Percentiles rank a stretch among this genome's conserved stretches.
phyloP scores from a whole-genome alignment of 2,888 invertebrate genomes.

The Lacanobia wlatinum region DNA sequence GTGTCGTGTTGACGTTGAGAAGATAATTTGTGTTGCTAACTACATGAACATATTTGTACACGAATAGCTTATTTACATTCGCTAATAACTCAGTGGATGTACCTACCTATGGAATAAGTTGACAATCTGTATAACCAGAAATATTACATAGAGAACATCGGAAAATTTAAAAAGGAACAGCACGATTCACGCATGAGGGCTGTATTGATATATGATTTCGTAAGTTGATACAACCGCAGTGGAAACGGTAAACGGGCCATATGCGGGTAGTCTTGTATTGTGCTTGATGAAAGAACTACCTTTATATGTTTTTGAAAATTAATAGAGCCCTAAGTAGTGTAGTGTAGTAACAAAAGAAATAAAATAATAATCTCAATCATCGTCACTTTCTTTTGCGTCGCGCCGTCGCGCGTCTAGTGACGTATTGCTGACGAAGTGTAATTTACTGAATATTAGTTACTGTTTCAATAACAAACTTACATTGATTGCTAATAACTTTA shows the following conservation, averaged over 20 bases:
- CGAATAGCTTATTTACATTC: constrained; percentile 28
- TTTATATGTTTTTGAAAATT: background rate
- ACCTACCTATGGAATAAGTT: background rate
- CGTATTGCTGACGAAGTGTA: constrained; percentile 7
- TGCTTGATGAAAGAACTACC: background rate
- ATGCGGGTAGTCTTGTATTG: background rate
- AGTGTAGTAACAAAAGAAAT: background rate
- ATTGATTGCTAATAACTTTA: constrained; percentile 46
- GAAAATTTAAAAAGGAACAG: background rate
- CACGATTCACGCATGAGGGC: background rate
- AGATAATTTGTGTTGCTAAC: constrained; percentile 59
- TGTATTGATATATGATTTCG: background rate
- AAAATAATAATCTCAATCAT: background rate
- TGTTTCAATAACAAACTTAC: constrained; percentile 35
- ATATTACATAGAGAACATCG: background rate
- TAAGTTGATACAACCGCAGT: background rate
- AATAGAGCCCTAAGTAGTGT: background rate
- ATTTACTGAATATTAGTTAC: constrained; percentile 5
- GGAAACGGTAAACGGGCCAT: constrained; percentile 7
- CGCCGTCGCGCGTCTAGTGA: constrained; percentile 4
- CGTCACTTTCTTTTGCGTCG: background rate
- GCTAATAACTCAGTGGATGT: constrained; percentile 6
- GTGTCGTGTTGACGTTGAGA: constrained; percentile 47
- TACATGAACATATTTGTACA: constrained; percentile 53
- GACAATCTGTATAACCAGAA: background rate